A percentile compares a stretch with the other conserved stretches of the same genome.
Conservation (phyloP, 2,888 invertebrate genomes). For the Andrena dorsata region DNA sequence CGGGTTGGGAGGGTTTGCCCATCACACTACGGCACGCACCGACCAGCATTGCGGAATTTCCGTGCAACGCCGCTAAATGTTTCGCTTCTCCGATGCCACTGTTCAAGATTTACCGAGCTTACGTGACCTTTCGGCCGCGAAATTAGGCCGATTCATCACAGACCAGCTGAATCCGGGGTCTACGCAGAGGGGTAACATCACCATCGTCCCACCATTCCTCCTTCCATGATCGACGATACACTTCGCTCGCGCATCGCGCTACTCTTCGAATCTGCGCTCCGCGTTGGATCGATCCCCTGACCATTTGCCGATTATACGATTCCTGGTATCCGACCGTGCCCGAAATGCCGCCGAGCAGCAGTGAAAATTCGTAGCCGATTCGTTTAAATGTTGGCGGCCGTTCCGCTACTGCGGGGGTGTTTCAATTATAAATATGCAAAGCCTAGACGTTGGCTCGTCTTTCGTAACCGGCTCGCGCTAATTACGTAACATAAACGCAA, state of each 20-base stretch:
- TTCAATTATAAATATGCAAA: conserved; percentile 51
- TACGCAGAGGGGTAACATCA: conserved; percentile 34
- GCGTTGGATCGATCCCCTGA: conserved; percentile 50
- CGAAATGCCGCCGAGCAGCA: neutral
- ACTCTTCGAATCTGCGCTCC: too few species aligned
- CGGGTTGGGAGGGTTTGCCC: neutral
- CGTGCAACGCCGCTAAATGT: conserved; percentile 59
- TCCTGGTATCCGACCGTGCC: neutral
- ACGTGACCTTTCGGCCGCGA: conserved; percentile 81
- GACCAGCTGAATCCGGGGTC: conserved; percentile 61
- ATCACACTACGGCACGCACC: conserved; percentile 9
- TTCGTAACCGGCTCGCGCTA: conserved; percentile 42
- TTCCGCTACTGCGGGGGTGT: neutral
- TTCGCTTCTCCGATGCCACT: conserved; percentile 58
- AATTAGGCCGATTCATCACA: conserved; percentile 83
- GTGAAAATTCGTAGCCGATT: neutral
- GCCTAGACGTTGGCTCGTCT: conserved; percentile 14
- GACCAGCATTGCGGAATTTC: conserved; percentile 61
- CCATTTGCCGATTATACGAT: conserved; percentile 6
- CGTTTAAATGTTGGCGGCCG: neutral
- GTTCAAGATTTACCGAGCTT: conserved; percentile 79
- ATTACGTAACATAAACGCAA: conserved; percentile 48
- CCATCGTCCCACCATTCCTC: conserved; percentile 51
- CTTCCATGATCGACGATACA: conserved; percentile 57
- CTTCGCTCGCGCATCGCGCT: conserved; percentile 40